phyloP scores from a whole-genome alignment of 2,113 vertebrate species.

The Nanorana parkeri region DNA sequence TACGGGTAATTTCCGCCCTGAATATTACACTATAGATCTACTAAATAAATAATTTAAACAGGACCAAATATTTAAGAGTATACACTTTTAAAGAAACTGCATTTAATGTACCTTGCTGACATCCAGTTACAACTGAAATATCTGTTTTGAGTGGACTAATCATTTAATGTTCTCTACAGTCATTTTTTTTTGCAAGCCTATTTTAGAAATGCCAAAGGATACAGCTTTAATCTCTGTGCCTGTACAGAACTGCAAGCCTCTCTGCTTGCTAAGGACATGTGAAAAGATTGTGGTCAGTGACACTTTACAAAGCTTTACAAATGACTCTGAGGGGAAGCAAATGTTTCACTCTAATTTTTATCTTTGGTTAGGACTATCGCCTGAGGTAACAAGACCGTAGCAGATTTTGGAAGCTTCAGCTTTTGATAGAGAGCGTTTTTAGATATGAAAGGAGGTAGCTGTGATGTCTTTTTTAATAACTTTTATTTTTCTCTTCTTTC shows the following conservation, averaged over 20 bases:
- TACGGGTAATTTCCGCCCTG: too few relatives aligned
- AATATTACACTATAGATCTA: too few relatives aligned
- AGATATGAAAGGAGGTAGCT: neutral
- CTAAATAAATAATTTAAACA: too few relatives aligned
- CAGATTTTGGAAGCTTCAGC: neutral
- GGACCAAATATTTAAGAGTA: too few relatives aligned
- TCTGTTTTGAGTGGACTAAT: too few relatives aligned
- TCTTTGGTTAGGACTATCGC: neutral
- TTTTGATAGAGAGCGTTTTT: neutral
- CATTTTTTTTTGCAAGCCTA: too few relatives aligned
- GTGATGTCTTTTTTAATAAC: slow-evolving; percentile 2
- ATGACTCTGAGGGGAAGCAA: neutral
- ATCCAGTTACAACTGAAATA: too few relatives aligned
- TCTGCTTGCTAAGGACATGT: neutral
- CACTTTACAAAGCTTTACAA: neutral
- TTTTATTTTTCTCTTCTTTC: neutral
- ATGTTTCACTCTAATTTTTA: neutral
- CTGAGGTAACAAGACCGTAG: neutral
- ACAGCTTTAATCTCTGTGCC: neutral
- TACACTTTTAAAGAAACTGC: too few relatives aligned
- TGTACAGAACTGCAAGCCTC: neutral
- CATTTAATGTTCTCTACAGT: too few relatives aligned
- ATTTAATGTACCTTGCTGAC: too few relatives aligned
- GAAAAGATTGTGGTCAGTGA: neutral
- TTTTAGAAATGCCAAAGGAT: too few relatives aligned